A percentile compares a stretch with the other conserved stretches of the same genome.
These are phyloP conservation scores for Zygaena filipendulae DNA, from an alignment of 2,888 invertebrate genomes.

Conservation along the genomic window DNA sequence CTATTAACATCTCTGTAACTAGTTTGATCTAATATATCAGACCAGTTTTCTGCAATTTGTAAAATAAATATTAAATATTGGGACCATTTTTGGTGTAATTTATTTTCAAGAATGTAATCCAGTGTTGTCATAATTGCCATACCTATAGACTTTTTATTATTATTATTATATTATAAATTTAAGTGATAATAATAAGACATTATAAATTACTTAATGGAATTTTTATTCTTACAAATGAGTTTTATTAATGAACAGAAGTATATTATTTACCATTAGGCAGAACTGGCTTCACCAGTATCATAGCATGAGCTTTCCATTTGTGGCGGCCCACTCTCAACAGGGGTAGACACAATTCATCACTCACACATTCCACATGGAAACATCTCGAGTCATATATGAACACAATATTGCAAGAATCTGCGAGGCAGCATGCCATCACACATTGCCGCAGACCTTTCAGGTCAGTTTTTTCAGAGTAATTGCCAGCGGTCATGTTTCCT, in stretches of 20 bases:
- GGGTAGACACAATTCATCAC: constrained; percentile 78
- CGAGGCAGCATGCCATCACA: constrained; percentile 74
- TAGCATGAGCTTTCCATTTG: constrained; percentile 72
- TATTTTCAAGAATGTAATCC: no score
- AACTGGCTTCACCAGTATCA: constrained; percentile 82
- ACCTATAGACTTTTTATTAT: no score
- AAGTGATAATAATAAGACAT: no score
- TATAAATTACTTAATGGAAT: no score
- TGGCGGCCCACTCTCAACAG: constrained; percentile 55
- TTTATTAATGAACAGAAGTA: no score
- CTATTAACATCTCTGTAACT: constrained; percentile 43
- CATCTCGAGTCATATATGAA: constrained; percentile 81
- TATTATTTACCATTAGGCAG: constrained; percentile 59
- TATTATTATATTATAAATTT: no score
- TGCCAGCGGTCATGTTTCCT: constrained; percentile 70
- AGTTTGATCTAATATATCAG: constrained; percentile 55
- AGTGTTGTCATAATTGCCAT: no score
- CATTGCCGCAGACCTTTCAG: constrained; percentile 70
- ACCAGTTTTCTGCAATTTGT: constrained; percentile 53
- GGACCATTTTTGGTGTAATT: no score
- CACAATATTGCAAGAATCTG: constrained; percentile 79
- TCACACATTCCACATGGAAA: constrained; percentile 79
- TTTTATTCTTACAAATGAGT: no score
- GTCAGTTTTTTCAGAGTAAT: constrained; percentile 66
- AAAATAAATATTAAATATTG: background rate